A percentile compares a stretch with the other conserved stretches of the same genome.
phyloP scores from a whole-genome alignment of 2,888 invertebrate genomes.

The Melipona bicolor region DNA sequence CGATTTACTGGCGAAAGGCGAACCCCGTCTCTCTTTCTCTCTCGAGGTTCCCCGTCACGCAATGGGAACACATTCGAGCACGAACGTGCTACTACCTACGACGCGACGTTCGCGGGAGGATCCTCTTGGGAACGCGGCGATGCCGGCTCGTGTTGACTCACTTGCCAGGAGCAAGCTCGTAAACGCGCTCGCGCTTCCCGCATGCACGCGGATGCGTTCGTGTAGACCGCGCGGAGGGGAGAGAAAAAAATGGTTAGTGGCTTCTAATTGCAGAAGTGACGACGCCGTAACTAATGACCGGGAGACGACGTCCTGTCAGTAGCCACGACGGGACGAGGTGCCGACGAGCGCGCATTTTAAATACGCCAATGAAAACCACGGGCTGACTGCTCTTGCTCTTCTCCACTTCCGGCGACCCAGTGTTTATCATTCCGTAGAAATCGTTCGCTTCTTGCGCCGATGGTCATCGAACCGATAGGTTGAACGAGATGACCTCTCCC shows the following conservation, averaged over 20 bases:
- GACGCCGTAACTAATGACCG: slow-evolving; percentile 83
- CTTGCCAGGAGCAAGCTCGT: slow-evolving; percentile 51
- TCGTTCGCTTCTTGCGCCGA: slow-evolving; percentile 11
- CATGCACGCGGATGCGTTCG: background rate
- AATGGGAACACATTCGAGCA: background rate
- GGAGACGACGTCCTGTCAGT: slow-evolving; percentile 79
- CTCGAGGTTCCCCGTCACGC: slow-evolving; percentile 2
- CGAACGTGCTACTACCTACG: slow-evolving; percentile 23
- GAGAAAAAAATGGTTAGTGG: slow-evolving; percentile 72
- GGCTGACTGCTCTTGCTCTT: slow-evolving; percentile 43
- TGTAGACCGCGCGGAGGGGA: background rate
- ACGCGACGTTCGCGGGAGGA: slow-evolving; percentile 33
- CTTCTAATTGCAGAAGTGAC: slow-evolving; percentile 83
- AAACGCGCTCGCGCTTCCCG: slow-evolving; percentile 50
- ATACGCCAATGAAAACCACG: slow-evolving; percentile 62
- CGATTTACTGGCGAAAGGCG: background rate
- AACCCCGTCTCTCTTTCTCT: too few species aligned
- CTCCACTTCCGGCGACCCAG: slow-evolving; percentile 52
- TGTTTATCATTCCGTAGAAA: slow-evolving; percentile 31
- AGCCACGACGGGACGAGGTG: slow-evolving; percentile 75
- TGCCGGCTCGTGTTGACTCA: slow-evolving; percentile 54
- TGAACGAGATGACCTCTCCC: background rate
- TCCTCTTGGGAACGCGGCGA: slow-evolving; percentile 56
- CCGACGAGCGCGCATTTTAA: slow-evolving; percentile 67
- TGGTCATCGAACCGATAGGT: slow-evolving; percentile 1